Base-by-base conservation (phyloP, 2,888 invertebrate species). In the Copidosoma aretas region DNA sequence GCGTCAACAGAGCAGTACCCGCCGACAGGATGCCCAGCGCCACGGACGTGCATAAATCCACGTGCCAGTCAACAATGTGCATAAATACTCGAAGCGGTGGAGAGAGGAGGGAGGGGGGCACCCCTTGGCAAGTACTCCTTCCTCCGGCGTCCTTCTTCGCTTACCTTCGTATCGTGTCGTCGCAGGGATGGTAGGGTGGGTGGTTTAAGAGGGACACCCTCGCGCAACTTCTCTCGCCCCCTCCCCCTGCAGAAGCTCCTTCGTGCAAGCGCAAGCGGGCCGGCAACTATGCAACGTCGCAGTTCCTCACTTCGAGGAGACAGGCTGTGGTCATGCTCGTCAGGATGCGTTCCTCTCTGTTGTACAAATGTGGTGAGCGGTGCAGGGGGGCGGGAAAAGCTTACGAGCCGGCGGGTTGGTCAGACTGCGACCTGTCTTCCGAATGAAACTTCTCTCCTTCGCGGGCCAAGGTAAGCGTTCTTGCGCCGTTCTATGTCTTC, bases 21-120 rank as follows among this genome's bases (percentile, higher is more conserved):
- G n/a, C n/a, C n/a, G n/a, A n/a, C 70, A 70, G 79, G 77, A 77
- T 81, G 80, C 82, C 82, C 82, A 83, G 82, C 81, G 81, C 80
- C 82, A 82, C 82, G 82, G 82, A 83, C 82, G 82, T 79, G 79
- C 82, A 83, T 83, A 83, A 83, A 83, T 83, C 80, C 78, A 81
- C 74, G 78, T 82, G 83, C 79, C 83, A 83, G 81, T 83, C 83
- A 83, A 82, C 82, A 82, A 83, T 83, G 83, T 81, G 81, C 83
- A 83, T 83, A 83, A 83, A 83, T 83, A 83, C 82, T 80, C 32
- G 32, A 32, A 32, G 32, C 32, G 32, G 8, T 3, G 32, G 32
- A 5, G 32, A n/a, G n/a, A n/a, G n/a, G n/a, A n/a, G n/a, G n/a
- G n/a, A n/a, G n/a, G n/a, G n/a, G n/a, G n/a, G n/a, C n/a, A n/a